Evolutionary conservation across 2,113 vertebrate species (phyloP).

Genomic region (Erpornis zantholeuca): DNA sequence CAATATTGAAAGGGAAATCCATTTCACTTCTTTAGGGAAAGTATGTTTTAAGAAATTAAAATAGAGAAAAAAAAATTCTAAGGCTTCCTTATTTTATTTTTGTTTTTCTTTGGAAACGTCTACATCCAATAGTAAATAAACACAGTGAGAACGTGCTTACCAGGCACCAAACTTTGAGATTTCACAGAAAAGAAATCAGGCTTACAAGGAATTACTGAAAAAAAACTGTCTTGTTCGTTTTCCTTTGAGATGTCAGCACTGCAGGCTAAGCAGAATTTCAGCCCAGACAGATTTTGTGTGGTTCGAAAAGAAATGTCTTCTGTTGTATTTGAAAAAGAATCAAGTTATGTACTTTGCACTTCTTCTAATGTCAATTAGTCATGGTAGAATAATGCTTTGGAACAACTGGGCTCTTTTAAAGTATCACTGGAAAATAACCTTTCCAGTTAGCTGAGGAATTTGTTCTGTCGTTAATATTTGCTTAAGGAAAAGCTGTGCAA

Average conservation of each 20-base stretch:
- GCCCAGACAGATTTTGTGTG: neutral
- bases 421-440: slow-evolving; percentile 42
- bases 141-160: neutral
- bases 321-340: slow-evolving; percentile 21
- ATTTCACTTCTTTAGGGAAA: neutral
- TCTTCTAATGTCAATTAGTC: slow-evolving; percentile 30
- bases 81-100: neutral
- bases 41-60: neutral
- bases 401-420: neutral
- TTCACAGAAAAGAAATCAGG: fast-evolving
- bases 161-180: neutral
- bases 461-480: slow-evolving; percentile 40
- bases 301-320: slow-evolving; percentile 12
- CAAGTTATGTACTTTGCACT: slow-evolving; percentile 22
- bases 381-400: neutral
- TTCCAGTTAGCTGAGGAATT: slow-evolving; percentile 38
- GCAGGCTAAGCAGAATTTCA: neutral
- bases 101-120: neutral
- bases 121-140: neutral
- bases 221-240: neutral
- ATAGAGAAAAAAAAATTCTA: neutral
- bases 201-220: neutral
- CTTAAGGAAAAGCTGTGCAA: neutral
- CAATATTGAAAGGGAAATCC: neutral
- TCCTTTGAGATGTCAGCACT: neutral